phyloP scores from a whole-genome alignment of 2,797 vertebrate genomes.

The Catharus ustulatus region DNA sequence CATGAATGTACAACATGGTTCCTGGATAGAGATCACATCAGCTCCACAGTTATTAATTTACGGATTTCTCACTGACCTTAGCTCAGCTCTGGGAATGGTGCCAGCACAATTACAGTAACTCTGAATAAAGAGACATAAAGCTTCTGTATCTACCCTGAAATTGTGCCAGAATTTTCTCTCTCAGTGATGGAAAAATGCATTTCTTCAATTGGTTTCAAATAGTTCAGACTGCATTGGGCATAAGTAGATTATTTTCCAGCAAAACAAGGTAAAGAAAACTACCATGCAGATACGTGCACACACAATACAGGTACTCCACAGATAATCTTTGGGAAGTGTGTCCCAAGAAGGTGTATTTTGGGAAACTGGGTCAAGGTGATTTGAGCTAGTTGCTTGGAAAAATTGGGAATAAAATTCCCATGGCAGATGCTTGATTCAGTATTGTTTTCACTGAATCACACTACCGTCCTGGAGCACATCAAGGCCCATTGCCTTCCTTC shows the following conservation, averaged over 20 bases:
- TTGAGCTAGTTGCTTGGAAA: background rate
- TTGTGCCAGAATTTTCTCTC: background rate
- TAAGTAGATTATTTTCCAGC: background rate
- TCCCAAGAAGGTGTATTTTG: background rate
- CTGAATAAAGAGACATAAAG: background rate
- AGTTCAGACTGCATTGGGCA: background rate
- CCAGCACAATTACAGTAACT: conserved; percentile 55
- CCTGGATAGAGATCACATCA: conserved; percentile 40
- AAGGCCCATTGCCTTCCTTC: conserved; percentile 43
- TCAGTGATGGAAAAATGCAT: background rate
- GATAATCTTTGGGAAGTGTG: background rate
- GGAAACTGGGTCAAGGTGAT: background rate
- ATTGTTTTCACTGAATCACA: background rate
- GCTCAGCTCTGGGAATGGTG: conserved; percentile 48
- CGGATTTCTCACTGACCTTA: conserved; percentile 39
- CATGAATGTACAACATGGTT: background rate
- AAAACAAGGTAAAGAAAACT: background rate
- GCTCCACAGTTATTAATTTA: conserved; percentile 44
- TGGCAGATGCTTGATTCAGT: background rate
- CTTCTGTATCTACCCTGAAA: conserved; percentile 27
- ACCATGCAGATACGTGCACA: background rate
- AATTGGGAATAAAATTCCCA: background rate
- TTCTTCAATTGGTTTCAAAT: background rate
- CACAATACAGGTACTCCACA: accelerated
- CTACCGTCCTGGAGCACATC: background rate